phyloP scores from a whole-genome alignment of 1,140 invertebrate species.

The Aphis craccivora region DNA sequence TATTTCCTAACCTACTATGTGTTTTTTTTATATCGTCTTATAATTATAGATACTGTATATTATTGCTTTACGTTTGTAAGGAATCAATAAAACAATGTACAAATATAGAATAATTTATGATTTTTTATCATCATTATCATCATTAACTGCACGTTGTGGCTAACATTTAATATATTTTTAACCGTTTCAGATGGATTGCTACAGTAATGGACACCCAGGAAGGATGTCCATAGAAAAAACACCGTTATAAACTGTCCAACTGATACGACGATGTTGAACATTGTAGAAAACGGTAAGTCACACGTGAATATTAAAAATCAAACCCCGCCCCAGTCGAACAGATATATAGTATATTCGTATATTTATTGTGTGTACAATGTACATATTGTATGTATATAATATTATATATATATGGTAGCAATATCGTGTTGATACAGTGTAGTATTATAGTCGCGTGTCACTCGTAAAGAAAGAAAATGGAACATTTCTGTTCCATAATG shows the following conservation, averaged over 20 bases:
- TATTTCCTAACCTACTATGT: background rate
- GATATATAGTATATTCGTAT: background rate
- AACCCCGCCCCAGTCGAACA: background rate
- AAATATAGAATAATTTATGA: background rate
- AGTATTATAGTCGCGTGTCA: conserved; percentile 36
- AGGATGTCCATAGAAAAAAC: conserved; percentile 18
- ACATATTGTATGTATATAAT: background rate
- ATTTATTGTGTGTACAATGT: background rate
- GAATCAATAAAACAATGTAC: background rate
- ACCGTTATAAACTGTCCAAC: conserved; percentile 6
- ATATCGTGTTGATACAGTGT: background rate
- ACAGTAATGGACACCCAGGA: background rate
- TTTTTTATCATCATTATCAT: background rate
- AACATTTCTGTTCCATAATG: conserved; percentile 55
- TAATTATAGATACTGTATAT: background rate
- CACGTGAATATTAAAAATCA: conserved; percentile 27
- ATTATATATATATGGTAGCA: background rate
- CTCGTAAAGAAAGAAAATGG: conserved; percentile 56
- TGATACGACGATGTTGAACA: conserved; percentile 48
- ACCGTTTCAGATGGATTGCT: background rate
- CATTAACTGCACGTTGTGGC: background rate
- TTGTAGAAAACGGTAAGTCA: conserved; percentile 52
- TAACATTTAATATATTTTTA: background rate
- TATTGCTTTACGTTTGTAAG: background rate
- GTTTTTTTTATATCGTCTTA: background rate